Percentiles rank a stretch among this genome's conserved stretches.
phyloP scores from a whole-genome alignment of 1,140 invertebrate genomes.

The Anadara kagoshimensis region DNA sequence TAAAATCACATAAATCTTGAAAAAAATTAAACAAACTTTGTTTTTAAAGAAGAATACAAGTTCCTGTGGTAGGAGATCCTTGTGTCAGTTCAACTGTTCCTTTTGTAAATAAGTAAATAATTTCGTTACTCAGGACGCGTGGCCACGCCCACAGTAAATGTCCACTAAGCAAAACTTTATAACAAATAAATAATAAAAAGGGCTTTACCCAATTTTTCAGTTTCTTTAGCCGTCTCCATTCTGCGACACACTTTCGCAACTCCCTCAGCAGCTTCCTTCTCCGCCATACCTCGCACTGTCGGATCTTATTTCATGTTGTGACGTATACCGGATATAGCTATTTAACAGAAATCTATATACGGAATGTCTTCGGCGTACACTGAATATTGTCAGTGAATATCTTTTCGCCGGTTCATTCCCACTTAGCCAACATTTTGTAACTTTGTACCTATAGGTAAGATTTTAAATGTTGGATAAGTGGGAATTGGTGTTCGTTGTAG shows the following conservation, averaged over 20 bases:
- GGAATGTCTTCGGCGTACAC: background rate
- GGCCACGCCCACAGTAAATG: background rate
- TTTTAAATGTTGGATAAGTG: background rate
- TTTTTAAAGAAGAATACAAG: background rate
- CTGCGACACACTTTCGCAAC: slow-evolving; percentile 41
- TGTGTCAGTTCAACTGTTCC: background rate
- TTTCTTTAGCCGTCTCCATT: slow-evolving; percentile 42
- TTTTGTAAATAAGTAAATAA: background rate
- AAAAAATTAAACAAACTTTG: no score
- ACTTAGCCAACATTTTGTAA: no score
- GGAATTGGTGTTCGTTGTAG: background rate
- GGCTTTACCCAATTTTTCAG: slow-evolving; percentile 36
- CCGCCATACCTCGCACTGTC: background rate
- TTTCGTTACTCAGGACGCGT: background rate
- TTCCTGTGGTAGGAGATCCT: background rate
- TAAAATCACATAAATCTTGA: no score
- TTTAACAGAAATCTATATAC: no score
- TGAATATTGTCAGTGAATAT: background rate
- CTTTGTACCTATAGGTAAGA: no score
- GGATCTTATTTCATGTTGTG: background rate
- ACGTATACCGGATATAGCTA: background rate
- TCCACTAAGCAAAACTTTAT: background rate
- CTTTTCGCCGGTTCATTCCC: no score
- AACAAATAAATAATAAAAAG: background rate
- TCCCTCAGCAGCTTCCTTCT: slow-evolving; percentile 9